Base-by-base conservation (phyloP, 2,797 vertebrate species). In the Cephalopachus bancanus region DNA sequence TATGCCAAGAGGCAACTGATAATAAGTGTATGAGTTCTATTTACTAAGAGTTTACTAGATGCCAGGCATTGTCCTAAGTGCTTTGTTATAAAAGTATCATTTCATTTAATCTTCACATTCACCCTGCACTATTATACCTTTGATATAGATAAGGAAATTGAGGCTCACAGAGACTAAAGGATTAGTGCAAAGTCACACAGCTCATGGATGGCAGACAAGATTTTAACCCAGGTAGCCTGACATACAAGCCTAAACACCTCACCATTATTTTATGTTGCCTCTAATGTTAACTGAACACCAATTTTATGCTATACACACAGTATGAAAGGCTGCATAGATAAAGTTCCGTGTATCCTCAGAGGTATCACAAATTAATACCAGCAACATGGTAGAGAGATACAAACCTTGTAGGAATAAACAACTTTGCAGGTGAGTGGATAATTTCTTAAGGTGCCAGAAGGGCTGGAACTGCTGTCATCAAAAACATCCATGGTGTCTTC, bases 351-450 rank as follows among this genome's bases (percentile, higher is more conserved):
- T 53, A 60, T 91, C 24, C 83, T 71, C 37, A 86, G 71, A 89
- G 60, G 59, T 53, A 14, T 30, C 37, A 89, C 14, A 76, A 91
- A 89, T 96, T 89, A 93, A 33, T 51, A 91, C 37, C n/a, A 94
- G 67, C 28, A 89, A 16, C 14, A 86, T 75, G 57, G 67, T 83
- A 64, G 44, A 96, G 60, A 91, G 64, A 74, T 76, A 94, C 96
- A 96, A 98, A 99, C 99, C 99, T 99, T 99, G 97, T 99, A 99
- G 0, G 99, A 99, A 98, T 99, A 99, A 97, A 99, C 98, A 86
- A 99, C 99, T 98, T 99, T 99, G 98, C 99, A 99, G 98, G 99
- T 99, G 92, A 99, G 99, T 0, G 99, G 99, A 81, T 99, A 99
- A 98, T 99, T 99, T 96, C 99, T 98, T 64, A 99, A 98, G 51